These are phyloP conservation scores for Temnopleurus reevesii DNA, from an alignment of 53 echinoderm and acorn worm genomes.

Conservation along the genomic window DNA sequence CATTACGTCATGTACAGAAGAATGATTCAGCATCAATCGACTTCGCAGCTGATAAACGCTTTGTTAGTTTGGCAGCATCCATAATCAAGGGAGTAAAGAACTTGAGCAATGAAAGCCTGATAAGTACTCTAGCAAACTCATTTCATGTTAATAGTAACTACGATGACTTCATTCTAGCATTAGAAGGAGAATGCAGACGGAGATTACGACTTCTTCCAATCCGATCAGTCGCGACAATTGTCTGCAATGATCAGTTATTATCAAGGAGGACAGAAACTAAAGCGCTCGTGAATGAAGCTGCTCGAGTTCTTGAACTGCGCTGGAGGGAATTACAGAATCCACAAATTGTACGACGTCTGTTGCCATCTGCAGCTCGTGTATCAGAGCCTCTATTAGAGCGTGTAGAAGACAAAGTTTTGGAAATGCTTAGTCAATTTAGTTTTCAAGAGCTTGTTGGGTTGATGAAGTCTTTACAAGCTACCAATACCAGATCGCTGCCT, in stretches of 20 bases:
- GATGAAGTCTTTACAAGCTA: constrained; percentile 34
- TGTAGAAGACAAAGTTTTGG: constrained; percentile 66
- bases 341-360: constrained; percentile 49
- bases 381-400: constrained; percentile 63
- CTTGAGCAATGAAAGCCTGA: constrained; percentile 61
- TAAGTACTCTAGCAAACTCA: constrained; percentile 54
- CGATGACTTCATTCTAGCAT: constrained; percentile 22
- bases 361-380: constrained; percentile 54
- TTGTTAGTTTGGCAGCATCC: constrained; percentile 28
- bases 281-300: constrained; percentile 55
- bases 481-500: constrained; percentile 39
- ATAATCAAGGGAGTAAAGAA: constrained; percentile 33
- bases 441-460: constrained; percentile 52
- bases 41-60: constrained; percentile 48
- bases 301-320: constrained; percentile 63
- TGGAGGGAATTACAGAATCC: constrained; percentile 70
- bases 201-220: constrained; percentile 63
- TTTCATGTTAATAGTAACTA: constrained; percentile 56
- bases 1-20: constrained; percentile 30
- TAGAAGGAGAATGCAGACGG: constrained; percentile 66
- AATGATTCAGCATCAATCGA: background rate
- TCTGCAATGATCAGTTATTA: constrained; percentile 46
- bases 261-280: constrained; percentile 19
- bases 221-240: constrained; percentile 51
- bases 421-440: constrained; percentile 51